These are phyloP conservation scores for Urocitellus parryii DNA, from an alignment of 2,113 vertebrate genomes.

Conservation along the genomic window DNA sequence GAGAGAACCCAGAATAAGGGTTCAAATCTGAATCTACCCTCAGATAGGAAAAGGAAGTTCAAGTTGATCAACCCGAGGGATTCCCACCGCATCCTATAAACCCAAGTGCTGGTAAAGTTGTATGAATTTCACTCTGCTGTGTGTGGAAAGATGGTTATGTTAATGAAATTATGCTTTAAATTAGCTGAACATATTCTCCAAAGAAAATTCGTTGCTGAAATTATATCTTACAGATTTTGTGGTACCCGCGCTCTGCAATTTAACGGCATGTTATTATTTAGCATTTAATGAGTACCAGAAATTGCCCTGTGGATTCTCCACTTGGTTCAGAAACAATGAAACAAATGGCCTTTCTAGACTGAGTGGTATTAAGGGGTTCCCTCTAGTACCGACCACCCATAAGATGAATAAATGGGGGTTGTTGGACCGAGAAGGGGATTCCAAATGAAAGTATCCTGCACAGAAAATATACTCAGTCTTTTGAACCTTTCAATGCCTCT, in stretches of 20 bases:
- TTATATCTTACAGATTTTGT: conserved; percentile 79
- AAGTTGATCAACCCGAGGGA: neutral
- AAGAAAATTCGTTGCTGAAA: conserved; percentile 78
- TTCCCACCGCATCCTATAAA: conserved; percentile 28
- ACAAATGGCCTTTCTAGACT: neutral
- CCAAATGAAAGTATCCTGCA: neutral
- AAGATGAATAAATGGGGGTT: neutral
- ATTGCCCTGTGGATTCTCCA: conserved; percentile 28
- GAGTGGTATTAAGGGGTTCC: neutral
- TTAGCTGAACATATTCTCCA: conserved; percentile 79
- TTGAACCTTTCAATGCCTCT: neutral
- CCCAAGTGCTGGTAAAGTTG: conserved; percentile 47
- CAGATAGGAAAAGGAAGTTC: neutral
- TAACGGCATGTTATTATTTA: conserved; percentile 78
- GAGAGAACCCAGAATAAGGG: neutral
- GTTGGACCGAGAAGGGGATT: neutral
- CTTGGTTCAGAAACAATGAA: conserved; percentile 62
- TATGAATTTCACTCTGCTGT: conserved; percentile 54
- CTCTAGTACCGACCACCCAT: neutral
- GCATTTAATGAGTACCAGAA: conserved; percentile 80
- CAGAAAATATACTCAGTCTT: neutral
- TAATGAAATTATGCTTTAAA: conserved; percentile 83
- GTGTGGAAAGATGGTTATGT: conserved; percentile 71
- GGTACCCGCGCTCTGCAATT: conserved; percentile 68
- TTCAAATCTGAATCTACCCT: neutral